These are phyloP conservation scores for Hydriomena furcata DNA, from an alignment of 2,888 invertebrate species.

Conservation along the genomic window DNA sequence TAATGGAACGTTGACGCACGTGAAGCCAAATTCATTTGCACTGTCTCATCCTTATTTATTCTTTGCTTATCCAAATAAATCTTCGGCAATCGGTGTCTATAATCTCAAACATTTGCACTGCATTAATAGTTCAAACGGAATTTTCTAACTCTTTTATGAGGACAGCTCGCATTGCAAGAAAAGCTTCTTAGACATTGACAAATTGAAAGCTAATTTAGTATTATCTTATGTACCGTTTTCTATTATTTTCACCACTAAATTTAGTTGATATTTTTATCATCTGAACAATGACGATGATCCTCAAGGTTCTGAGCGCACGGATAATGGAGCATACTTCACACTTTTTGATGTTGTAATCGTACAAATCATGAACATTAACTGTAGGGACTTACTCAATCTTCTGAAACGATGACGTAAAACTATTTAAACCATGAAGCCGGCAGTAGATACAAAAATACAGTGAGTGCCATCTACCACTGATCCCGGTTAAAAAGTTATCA, in stretches of 20 bases:
- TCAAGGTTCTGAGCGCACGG: no score
- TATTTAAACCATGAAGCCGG: conserved; percentile 1
- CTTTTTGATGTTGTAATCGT: no score
- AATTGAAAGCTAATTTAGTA: neutral
- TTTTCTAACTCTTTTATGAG: no score
- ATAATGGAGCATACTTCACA: no score
- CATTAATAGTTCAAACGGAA: no score
- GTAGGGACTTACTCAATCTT: neutral
- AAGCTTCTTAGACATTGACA: neutral
- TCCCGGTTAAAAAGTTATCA: conserved; percentile 31
- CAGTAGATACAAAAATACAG: conserved; percentile 18
- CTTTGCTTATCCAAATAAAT: conserved; percentile 36
- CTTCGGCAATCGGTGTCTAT: conserved; percentile 15
- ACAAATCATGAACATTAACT: no score
- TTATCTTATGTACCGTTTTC: neutral
- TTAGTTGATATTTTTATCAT: no score
- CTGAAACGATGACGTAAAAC: neutral
- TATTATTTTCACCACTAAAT: no score
- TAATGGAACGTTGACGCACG: conserved; percentile 60
- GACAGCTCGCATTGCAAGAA: neutral
- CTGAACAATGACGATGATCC: no score
- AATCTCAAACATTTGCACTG: conserved; percentile 28
- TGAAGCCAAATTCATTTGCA: conserved; percentile 45
- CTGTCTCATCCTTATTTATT: conserved; percentile 49
- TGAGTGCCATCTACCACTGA: conserved; percentile 5